Percentiles rank a stretch among this genome's conserved stretches.
Conservation (phyloP, 2,797 vertebrate species). For the Aulostomus chinensis region DNA sequence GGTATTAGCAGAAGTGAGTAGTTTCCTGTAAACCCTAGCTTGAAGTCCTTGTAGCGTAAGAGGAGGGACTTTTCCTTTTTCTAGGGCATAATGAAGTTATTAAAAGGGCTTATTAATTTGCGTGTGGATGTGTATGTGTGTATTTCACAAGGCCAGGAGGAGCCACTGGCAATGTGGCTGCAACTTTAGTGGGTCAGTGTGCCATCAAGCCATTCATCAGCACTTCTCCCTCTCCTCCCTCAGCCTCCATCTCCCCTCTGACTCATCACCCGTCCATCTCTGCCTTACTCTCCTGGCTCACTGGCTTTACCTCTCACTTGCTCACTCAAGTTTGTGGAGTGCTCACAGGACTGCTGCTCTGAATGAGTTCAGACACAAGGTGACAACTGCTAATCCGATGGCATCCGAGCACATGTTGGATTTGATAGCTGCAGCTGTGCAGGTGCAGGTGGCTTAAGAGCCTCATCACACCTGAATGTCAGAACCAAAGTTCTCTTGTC, state of each 20-base stretch:
- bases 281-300: slow-evolving; percentile 10
- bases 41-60: no score
- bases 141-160: slow-evolving; percentile 52
- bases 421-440: no score
- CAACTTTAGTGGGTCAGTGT: slow-evolving; percentile 83
- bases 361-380: slow-evolving; percentile 21
- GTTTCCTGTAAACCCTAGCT: slow-evolving; percentile 15
- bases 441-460: no score
- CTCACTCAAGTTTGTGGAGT: slow-evolving; percentile 23
- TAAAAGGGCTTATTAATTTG: no score
- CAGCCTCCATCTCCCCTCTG: slow-evolving; percentile 52
- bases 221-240: slow-evolving; percentile 58
- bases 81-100: no score
- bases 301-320: slow-evolving; percentile 22
- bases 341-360: slow-evolving; percentile 7
- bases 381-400: no score
- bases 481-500: no score
- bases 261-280: slow-evolving; percentile 52
- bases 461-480: no score
- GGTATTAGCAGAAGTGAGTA: slow-evolving; percentile 23
- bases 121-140: slow-evolving; percentile 18
- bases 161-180: slow-evolving; percentile 73
- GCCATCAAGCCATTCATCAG: slow-evolving; percentile 78
- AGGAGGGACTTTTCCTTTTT: no score
- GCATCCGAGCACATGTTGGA: no score